These are phyloP conservation scores for Muraenolepis orangiensis DNA, from an alignment of 2,797 vertebrate species.

Conservation along the genomic window DNA sequence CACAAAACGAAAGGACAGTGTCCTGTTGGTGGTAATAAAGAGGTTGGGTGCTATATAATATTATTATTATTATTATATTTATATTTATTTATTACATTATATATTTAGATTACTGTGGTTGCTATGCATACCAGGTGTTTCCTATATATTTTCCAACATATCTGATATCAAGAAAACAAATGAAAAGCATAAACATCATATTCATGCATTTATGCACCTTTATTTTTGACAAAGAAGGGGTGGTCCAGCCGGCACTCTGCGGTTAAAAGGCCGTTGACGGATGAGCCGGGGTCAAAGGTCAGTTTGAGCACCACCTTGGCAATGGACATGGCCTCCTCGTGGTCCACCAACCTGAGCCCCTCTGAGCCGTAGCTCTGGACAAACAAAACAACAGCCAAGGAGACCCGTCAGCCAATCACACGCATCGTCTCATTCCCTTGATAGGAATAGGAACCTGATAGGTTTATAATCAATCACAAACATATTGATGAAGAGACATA, in stretches of 20 bases:
- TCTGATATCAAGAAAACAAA: neutral
- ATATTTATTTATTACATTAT: too few species aligned
- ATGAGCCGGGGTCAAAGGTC: constrained; percentile 94
- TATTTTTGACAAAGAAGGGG: constrained; percentile 97
- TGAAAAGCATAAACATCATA: neutral
- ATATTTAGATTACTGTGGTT: too few species aligned
- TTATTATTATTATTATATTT: too few species aligned
- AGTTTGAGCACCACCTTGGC: constrained; percentile 92
- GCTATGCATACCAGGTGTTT: neutral
- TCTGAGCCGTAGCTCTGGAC: constrained; percentile 88
- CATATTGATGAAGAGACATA: neutral
- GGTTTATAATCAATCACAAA: neutral
- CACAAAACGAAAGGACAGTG: neutral
- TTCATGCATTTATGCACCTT: constrained; percentile 77
- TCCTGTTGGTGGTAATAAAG: neutral
- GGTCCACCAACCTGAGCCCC: constrained; percentile 89
- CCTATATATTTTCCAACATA: neutral
- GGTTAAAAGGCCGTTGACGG: constrained; percentile 84
- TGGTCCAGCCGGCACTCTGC: constrained; percentile 95
- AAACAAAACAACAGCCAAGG: constrained; percentile 6
- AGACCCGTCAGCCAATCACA: too few species aligned
- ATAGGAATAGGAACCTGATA: too few species aligned
- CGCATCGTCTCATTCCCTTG: neutral
- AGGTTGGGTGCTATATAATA: neutral
- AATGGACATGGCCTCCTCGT: constrained; percentile 91